Conservation (phyloP, 1,140 invertebrate species). For the Panulirus ornatus region DNA sequence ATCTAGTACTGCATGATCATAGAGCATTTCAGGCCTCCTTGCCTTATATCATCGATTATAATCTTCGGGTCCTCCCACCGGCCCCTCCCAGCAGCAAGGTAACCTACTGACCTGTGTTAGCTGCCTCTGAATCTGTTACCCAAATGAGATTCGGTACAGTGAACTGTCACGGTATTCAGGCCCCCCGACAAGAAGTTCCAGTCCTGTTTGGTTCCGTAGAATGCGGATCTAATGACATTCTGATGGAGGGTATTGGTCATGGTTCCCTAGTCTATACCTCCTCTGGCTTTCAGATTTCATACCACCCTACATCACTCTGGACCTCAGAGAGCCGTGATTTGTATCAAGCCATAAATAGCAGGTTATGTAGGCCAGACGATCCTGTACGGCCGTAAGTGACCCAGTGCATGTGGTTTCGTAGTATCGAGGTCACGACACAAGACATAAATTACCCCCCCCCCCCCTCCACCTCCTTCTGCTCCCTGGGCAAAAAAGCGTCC, state of each 20-base stretch:
- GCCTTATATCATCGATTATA: too few relatives aligned
- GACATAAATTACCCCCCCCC: not conserved
- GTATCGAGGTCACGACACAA: not conserved
- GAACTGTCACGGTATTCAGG: not conserved
- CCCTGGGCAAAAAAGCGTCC: not conserved
- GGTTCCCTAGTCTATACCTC: not conserved
- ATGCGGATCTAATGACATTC: conserved; percentile 16
- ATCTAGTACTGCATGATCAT: too few relatives aligned
- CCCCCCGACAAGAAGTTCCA: conserved; percentile 1
- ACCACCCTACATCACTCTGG: too few relatives aligned
- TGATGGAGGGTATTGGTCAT: conserved; percentile 1
- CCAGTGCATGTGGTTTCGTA: not conserved
- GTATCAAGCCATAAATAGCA: too few relatives aligned
- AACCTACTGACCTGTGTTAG: not conserved
- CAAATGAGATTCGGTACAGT: conserved; percentile 12
- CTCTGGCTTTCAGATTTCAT: not conserved
- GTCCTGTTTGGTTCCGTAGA: not conserved
- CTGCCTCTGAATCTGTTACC: not conserved
- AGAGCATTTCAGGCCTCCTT: too few relatives aligned
- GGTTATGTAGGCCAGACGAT: too few relatives aligned
- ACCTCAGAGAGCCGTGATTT: too few relatives aligned
- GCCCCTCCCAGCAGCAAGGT: not conserved
- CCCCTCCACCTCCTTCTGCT: not conserved
- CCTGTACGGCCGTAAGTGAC: too few relatives aligned
- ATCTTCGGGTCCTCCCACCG: not conserved